Conservation (phyloP, 2,797 vertebrate species). For the Mormyrops attenuatus region DNA sequence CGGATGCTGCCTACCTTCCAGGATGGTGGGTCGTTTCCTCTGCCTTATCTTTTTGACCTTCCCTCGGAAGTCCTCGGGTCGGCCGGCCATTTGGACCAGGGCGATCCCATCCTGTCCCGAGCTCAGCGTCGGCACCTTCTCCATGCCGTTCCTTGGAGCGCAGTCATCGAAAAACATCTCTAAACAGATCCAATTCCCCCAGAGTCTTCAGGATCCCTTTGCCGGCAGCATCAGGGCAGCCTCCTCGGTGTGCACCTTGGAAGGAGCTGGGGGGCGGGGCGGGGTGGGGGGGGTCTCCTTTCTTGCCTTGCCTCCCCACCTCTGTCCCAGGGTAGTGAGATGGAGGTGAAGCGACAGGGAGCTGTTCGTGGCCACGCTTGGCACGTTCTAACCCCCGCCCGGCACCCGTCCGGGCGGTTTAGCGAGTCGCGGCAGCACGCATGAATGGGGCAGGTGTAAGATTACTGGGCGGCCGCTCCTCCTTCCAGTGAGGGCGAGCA, state of each 20-base stretch:
- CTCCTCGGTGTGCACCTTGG: neutral
- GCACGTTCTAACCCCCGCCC: conserved; percentile 54
- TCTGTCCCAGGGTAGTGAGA: conserved; percentile 12
- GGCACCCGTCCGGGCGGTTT: conserved; percentile 72
- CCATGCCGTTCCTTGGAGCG: conserved; percentile 53
- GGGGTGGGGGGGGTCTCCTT: neutral
- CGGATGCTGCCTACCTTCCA: conserved; percentile 78
- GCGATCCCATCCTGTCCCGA: conserved; percentile 49
- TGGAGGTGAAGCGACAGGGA: neutral
- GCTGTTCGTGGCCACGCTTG: conserved; percentile 28
- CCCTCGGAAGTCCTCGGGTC: conserved; percentile 75
- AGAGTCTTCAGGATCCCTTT: neutral
- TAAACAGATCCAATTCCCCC: conserved; percentile 34
- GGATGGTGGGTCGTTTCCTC: conserved; percentile 86
- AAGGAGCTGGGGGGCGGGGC: neutral
- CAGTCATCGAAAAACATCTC: conserved; percentile 75
- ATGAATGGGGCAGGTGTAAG: conserved; percentile 78
- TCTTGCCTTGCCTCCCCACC: neutral
- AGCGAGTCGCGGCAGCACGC: conserved; percentile 68
- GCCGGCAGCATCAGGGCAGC: neutral
- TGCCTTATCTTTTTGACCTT: conserved; percentile 76
- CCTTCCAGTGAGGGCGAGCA: conserved; percentile 39
- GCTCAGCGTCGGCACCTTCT: conserved; percentile 57
- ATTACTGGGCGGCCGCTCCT: conserved; percentile 76
- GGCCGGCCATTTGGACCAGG: conserved; percentile 59